Evolutionary conservation across 2,888 invertebrate species (phyloP), one percentile per base, ranked within the genome.

Genomic region (Gasteruption jaculator): DNA sequence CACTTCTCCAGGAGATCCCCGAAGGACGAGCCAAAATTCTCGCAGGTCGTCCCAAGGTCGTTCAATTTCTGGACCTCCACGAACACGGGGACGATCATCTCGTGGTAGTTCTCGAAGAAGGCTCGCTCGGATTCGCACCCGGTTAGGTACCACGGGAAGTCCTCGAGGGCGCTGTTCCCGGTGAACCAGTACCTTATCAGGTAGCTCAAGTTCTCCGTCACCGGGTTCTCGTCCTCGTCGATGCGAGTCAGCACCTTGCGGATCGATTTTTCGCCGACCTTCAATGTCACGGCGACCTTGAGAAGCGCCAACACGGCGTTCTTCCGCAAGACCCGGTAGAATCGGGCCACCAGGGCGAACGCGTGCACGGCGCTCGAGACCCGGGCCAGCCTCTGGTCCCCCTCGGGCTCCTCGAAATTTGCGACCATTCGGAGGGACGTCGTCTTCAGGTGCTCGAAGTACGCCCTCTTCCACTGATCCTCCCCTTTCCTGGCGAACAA

Each of bases 351-450:
- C 7, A 76, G 71, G 11, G 74, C 71, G 46, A 79, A 74, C 20
- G 74, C 73, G 34, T 82, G 77, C 12, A 84, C 65, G 5, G 79
- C 74, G 26, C 79, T 78, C 0, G 76, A 68, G 1, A 78, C 77
- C 57, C 80, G 72, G 46, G 79, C 80, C 1, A 71, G 67, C 2
- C 71, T 70, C 65, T 85, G 83, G 54, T 83, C 82, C 12, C 44
- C 40, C 21, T 49, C 39, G 27, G 37, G 38, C 39, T 73, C 69
- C 25, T 65, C 68, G 33, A 66, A 55, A 21, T 68, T 61, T 19
- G 72, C 58, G 19, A 74, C 71, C 71, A 75, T 57, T 2, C 61
- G 71, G 63, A 65, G 66, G 42, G 68, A 63, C 14, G 69, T 53
- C 20, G 56, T 35, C 45, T 59, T 59, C n/a, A 76, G 53, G 36